Percentiles rank a stretch among this genome's conserved stretches.
Evolutionary conservation across 2,113 vertebrate genomes (phyloP).

Genomic region (Macheiramphus alcinus): DNA sequence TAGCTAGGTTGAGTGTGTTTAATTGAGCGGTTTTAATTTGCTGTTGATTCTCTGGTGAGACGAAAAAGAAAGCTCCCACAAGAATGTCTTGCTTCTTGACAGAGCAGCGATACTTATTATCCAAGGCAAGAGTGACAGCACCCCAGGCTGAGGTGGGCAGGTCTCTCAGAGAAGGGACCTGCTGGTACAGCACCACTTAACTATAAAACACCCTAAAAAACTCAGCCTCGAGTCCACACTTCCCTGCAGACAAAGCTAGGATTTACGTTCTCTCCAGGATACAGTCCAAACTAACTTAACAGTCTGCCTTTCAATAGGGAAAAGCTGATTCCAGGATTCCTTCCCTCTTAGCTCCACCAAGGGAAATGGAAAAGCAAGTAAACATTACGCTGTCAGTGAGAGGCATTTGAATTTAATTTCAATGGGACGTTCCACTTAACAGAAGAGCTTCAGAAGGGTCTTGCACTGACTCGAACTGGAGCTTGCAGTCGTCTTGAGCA

Average conservation of each 20-base stretch:
- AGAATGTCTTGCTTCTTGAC: background rate
- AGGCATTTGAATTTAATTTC: background rate
- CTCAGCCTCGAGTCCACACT: background rate
- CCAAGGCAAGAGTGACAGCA: background rate
- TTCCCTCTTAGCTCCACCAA: background rate
- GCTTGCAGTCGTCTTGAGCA: background rate
- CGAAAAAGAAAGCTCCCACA: background rate
- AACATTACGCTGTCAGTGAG: background rate
- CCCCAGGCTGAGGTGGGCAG: background rate
- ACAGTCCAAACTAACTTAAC: background rate
- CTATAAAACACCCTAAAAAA: background rate
- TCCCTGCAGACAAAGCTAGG: background rate
- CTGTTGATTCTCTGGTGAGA: slow-evolving; percentile 24
- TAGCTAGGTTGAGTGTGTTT: background rate
- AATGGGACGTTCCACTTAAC: background rate
- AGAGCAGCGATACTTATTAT: background rate
- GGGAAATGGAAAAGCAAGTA: slow-evolving; percentile 6
- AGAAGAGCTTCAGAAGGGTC: slow-evolving; percentile 36
- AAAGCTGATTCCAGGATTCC: background rate
- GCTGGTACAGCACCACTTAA: background rate
- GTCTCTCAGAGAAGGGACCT: background rate
- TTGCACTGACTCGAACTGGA: background rate
- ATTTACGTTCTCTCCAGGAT: background rate
- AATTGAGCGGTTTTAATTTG: slow-evolving; percentile 11
- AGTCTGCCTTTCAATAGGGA: background rate